phyloP scores from a whole-genome alignment of 1,140 invertebrate genomes.

The Drosophila trapezifrons region DNA sequence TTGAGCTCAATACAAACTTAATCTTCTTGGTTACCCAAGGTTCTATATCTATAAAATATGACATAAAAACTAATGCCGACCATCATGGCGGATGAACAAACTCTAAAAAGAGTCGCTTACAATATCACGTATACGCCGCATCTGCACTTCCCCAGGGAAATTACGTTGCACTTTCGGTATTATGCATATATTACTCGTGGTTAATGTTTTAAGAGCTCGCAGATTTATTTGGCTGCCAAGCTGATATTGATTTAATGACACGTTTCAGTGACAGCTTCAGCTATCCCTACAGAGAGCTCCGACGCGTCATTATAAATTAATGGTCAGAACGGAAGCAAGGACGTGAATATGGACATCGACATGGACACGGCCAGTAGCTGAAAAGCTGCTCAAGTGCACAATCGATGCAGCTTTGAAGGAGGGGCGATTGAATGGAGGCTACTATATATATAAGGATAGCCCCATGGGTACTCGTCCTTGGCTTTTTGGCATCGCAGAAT shows the following conservation, averaged over 20 bases:
- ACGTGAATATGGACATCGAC: slow-evolving; percentile 24
- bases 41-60: not conserved
- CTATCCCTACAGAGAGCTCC: slow-evolving; percentile 8
- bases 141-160: slow-evolving; percentile 6
- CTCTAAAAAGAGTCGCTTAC: slow-evolving; percentile 26
- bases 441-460: slow-evolving; percentile 8
- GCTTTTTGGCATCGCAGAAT: slow-evolving; percentile 20
- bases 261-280: slow-evolving; percentile 21
- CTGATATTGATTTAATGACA: slow-evolving; percentile 69
- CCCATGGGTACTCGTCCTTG: slow-evolving; percentile 37
- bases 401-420: slow-evolving; percentile 6
- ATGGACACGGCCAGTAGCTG: slow-evolving; percentile 18
- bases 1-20: not conserved
- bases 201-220: slow-evolving; percentile 59
- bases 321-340: slow-evolving; percentile 35
- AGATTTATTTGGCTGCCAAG: slow-evolving; percentile 45
- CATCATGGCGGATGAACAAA: slow-evolving; percentile 24
- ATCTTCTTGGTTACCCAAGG: not conserved
- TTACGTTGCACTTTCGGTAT: slow-evolving; percentile 17
- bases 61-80: slow-evolving; percentile 3
- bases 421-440: not conserved
- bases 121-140: slow-evolving; percentile 60
- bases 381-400: slow-evolving; percentile 34
- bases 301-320: slow-evolving; percentile 53
- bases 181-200: slow-evolving; percentile 18